A percentile compares a stretch with the other conserved stretches of the same genome.
phyloP scores from a whole-genome alignment of 2,888 invertebrate genomes.

The Leptopilina syphax region DNA sequence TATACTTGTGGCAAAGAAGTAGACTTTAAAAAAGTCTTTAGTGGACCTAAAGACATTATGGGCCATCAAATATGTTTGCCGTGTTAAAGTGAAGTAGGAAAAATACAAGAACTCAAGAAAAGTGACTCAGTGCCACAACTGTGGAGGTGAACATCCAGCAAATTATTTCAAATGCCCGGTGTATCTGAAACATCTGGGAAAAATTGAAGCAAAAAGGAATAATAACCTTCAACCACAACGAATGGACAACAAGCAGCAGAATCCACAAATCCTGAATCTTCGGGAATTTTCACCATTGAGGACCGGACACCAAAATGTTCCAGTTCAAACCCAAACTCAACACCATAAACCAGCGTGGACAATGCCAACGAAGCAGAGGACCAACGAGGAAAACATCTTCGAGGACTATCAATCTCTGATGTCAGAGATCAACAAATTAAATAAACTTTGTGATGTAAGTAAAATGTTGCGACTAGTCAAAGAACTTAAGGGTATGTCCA shows the following conservation, averaged over 20 bases:
- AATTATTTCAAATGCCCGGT: neutral
- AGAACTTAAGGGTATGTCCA: too few species aligned
- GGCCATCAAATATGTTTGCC: conserved; percentile 31
- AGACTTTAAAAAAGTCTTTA: neutral
- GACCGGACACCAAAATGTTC: neutral
- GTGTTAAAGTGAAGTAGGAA: conserved; percentile 46
- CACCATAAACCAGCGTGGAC: neutral
- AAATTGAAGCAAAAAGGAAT: neutral
- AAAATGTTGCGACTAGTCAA: neutral
- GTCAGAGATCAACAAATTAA: neutral
- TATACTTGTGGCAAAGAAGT: too few species aligned
- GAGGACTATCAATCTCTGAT: neutral
- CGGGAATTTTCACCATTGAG: neutral
- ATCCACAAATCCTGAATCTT: neutral
- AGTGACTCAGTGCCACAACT: conserved; percentile 49
- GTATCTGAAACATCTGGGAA: neutral
- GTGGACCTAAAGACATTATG: neutral
- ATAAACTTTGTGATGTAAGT: neutral
- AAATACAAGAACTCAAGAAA: conserved; percentile 46
- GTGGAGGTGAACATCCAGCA: conserved; percentile 6
- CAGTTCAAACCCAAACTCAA: too few species aligned
- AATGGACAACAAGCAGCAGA: neutral
- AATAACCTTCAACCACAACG: neutral
- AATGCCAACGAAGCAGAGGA: neutral
- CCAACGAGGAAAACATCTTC: neutral